Evolutionary conservation across 2,113 vertebrate species (phyloP).

Genomic region (Menidia beryllina): DNA sequence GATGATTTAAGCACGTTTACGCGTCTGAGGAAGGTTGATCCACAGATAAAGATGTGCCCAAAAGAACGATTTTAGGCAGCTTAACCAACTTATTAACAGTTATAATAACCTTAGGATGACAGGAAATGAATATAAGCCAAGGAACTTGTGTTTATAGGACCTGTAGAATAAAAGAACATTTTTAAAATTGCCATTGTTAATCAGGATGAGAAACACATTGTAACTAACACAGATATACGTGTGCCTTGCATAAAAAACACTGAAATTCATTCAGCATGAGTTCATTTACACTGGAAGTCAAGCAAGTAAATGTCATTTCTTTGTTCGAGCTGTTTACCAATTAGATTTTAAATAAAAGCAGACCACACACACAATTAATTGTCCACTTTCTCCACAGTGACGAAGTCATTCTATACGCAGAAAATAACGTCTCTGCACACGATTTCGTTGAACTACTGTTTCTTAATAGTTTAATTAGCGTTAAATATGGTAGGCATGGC

Average conservation of each 20-base stretch:
- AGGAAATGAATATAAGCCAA: background rate
- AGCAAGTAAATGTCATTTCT: background rate
- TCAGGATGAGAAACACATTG: background rate
- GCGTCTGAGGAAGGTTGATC: background rate
- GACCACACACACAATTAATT: background rate
- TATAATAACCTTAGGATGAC: background rate
- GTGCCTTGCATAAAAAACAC: background rate
- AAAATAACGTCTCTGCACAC: background rate
- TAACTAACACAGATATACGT: background rate
- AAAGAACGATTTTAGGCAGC: background rate
- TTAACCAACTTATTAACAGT: background rate
- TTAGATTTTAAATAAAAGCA: background rate
- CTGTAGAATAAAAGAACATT: background rate
- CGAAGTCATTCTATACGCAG: background rate
- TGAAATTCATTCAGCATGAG: too few relatives aligned
- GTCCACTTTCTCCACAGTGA: background rate
- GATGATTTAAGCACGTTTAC: background rate
- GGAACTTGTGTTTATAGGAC: background rate
- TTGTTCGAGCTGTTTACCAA: background rate
- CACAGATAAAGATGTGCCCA: background rate
- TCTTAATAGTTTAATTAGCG: slow-evolving; percentile 57
- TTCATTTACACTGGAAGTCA: background rate
- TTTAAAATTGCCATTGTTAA: background rate
- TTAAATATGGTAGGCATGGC: slow-evolving; percentile 50
- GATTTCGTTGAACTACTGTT: slow-evolving; percentile 19